Base-by-base conservation (phyloP, 2,888 invertebrate species). In the Sesia bembeciformis region DNA sequence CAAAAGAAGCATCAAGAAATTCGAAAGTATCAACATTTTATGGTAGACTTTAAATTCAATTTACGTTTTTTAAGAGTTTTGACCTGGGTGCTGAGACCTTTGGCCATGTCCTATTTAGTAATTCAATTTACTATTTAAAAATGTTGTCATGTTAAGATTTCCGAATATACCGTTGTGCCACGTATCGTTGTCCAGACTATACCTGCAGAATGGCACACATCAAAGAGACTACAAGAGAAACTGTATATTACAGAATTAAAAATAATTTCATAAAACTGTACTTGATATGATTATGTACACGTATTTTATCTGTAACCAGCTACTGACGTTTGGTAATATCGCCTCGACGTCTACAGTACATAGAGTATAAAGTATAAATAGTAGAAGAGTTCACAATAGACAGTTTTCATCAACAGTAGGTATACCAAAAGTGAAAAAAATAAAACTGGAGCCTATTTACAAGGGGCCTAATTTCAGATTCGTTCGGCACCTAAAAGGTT, bases 211-310 rank as follows among this genome's bases (percentile, higher is more conserved):
- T 88, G 88, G 88, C 88, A 88, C 87, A 82, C 76, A 66, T 75
- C 70, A 76, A 82, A 80, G 75, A 81, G 70, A 76, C 76, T 81
- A 81, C 73, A 70, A 79, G 75, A 77, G 75, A 53, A 76, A 76
- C 77, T 77, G 78, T 80, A 81, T 71, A 75, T 76, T 81, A 82
- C 72, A 81, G 80, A 80, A 77, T 70, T 68, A 76, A 73, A 64
- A 60, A 60, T 78, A 79, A 80, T 72, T 71, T 80, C 73, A 65
- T 67, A 79, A 80, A 84, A 84, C 79, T 86, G 86, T 85, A 88
- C 85, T 87, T 81, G 80, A 81, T 80, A 81, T 81, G 80, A 81
- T 78, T 83, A 83, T 85, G 81, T 86, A 84, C 81, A 83, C 70
- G 67, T 70, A 69, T 73, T 68, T 66, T 58, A 61, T 62, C 65